phyloP scores from a whole-genome alignment of 2,888 invertebrate species.

The Meta bourneti region DNA sequence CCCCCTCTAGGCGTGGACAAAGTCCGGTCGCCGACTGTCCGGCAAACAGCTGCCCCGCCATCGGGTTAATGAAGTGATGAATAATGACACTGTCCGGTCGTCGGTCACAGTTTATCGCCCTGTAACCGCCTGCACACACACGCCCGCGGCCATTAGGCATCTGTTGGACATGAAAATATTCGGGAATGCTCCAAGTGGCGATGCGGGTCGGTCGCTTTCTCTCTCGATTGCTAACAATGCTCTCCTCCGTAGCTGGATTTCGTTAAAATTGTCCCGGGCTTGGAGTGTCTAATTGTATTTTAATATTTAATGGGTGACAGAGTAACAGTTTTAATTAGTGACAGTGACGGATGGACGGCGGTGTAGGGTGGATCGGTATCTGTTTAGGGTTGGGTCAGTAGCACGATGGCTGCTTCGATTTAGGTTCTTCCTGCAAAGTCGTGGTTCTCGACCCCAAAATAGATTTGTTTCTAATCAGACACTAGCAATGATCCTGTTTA shows the following conservation, averaged over 20 bases:
- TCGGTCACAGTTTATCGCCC: constrained; percentile 18
- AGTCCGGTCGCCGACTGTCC: background rate
- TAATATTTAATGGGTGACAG: background rate
- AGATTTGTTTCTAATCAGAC: no score
- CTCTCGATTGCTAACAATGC: no score
- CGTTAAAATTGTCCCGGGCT: no score
- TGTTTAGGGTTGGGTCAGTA: no score
- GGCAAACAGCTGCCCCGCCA: background rate
- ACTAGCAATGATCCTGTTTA: no score
- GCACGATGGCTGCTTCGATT: no score
- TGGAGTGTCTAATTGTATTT: background rate
- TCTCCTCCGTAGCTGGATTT: no score
- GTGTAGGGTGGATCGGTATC: background rate
- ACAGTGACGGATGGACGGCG: background rate
- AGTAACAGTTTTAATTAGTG: background rate
- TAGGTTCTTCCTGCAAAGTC: no score
- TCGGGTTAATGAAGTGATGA: constrained; percentile 31
- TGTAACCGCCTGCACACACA: background rate
- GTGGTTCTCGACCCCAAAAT: no score
- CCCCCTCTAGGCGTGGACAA: background rate
- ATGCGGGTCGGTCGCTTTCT: background rate
- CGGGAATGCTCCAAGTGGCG: background rate
- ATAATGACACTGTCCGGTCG: constrained; percentile 8
- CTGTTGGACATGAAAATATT: background rate
- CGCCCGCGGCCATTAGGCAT: background rate